Conservation (phyloP, 2,888 invertebrate species). For the Drosophila prostipennis region DNA sequence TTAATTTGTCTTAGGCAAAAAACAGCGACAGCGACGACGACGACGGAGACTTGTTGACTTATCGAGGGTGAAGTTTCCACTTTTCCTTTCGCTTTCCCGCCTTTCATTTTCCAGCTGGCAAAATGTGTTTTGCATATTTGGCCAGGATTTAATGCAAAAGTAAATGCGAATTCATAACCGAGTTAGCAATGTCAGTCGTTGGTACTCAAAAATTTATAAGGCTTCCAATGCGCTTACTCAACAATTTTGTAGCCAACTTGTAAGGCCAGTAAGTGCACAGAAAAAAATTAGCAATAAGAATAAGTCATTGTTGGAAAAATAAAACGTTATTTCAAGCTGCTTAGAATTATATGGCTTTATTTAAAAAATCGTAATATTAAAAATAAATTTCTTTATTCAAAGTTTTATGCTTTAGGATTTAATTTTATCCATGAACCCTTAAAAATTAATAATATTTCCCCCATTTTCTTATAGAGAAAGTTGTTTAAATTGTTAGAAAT, state of each 20-base stretch:
- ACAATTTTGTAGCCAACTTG: slow-evolving; percentile 12
- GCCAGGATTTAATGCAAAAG: slow-evolving; percentile 40
- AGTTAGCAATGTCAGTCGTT: slow-evolving; percentile 14
- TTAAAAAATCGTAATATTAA: no score
- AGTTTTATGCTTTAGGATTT: no score
- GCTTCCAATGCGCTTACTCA: slow-evolving; percentile 29
- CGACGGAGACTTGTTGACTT: slow-evolving; percentile 48
- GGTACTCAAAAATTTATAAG: slow-evolving; percentile 18
- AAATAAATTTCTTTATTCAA: no score
- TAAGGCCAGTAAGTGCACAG: slow-evolving; percentile 10
- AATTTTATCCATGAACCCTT: no score
- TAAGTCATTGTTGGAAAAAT: no score
- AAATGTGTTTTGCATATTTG: slow-evolving; percentile 59
- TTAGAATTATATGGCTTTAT: no score
- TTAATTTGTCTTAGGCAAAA: slow-evolving; percentile 70
- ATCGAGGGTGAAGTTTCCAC: slow-evolving; percentile 21
- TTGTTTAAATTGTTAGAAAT: no score
- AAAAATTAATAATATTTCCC: no score
- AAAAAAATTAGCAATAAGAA: no score
- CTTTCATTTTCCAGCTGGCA: slow-evolving; percentile 26
- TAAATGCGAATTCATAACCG: slow-evolving; percentile 38
- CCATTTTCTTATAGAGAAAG: no score
- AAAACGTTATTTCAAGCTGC: no score
- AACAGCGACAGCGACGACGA: slow-evolving; percentile 26
- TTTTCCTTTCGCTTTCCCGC: slow-evolving; percentile 29